Conservation (phyloP, 2,113 vertebrate genomes). For the Halichoerus grypus region DNA sequence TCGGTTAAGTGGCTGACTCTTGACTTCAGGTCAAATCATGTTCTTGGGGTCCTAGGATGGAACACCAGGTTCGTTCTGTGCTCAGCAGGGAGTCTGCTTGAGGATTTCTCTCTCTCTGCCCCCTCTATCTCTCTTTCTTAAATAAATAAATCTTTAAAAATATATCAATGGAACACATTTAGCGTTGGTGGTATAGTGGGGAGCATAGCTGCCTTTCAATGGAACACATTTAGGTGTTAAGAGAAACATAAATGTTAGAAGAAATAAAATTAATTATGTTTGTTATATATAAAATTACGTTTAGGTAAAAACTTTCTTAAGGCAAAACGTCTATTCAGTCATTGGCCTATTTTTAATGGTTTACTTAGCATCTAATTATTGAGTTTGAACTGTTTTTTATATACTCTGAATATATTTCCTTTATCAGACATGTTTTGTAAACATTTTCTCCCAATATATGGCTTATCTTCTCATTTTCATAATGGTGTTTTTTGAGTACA, state of each 20-base stretch:
- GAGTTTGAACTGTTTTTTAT: background rate
- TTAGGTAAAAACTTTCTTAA: background rate
- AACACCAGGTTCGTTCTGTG: background rate
- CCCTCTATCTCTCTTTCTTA: background rate
- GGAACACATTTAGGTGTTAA: background rate
- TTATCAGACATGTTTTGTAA: background rate
- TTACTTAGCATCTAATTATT: background rate
- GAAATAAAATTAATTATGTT: background rate
- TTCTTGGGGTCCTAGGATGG: background rate
- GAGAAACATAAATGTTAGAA: background rate
- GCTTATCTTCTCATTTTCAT: background rate
- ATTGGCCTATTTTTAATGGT: background rate
- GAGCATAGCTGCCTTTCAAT: conserved; percentile 91
- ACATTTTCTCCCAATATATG: background rate
- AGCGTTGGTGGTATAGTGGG: conserved; percentile 90
- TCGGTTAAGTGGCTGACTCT: background rate
- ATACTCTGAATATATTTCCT: background rate
- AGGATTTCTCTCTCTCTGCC: background rate
- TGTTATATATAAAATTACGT: background rate
- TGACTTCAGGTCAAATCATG: background rate
- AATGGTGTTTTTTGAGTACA: background rate
- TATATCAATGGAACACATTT: background rate
- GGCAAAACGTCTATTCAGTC: background rate
- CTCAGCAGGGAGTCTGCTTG: background rate
- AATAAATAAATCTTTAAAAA: background rate